Evolutionary conservation across 2,888 invertebrate genomes (phyloP).

Genomic region (Cosmia trapezina): DNA sequence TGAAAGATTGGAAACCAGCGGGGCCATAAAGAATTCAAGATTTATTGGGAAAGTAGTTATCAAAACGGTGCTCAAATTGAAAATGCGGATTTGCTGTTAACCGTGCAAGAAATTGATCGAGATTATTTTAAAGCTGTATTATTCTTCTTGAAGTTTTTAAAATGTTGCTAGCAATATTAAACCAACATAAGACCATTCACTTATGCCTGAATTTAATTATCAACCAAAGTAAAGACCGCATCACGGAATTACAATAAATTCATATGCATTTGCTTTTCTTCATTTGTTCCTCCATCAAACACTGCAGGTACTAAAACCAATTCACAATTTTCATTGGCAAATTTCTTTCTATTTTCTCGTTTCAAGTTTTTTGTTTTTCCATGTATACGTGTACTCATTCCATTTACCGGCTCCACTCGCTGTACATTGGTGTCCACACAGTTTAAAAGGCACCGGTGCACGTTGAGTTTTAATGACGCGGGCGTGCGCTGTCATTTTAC

Average conservation of each 20-base stretch:
- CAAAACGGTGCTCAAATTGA: constrained; percentile 60
- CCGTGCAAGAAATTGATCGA: constrained; percentile 30
- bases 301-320: constrained; percentile 10
- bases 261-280: neutral
- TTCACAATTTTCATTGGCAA: constrained; percentile 23
- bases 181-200: neutral
- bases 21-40: constrained; percentile 63
- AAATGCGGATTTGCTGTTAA: constrained; percentile 49
- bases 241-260: neutral
- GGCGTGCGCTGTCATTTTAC: constrained; percentile 75
- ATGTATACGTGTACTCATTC: constrained; percentile 32
- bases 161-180: neutral
- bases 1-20: constrained; percentile 68
- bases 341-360: constrained; percentile 27
- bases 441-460: constrained; percentile 69
- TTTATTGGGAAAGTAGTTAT: constrained; percentile 64
- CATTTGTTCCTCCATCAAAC: constrained; percentile 14
- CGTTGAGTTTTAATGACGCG: constrained; percentile 74
- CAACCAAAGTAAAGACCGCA: neutral
- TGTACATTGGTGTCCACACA: constrained; percentile 56
- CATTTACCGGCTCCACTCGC: constrained; percentile 52
- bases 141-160: neutral
- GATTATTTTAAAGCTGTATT: constrained; percentile 27
- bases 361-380: constrained; percentile 13
- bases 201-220: neutral